Conservation (phyloP, 2,888 invertebrate species). For the Chouioia cunea region DNA sequence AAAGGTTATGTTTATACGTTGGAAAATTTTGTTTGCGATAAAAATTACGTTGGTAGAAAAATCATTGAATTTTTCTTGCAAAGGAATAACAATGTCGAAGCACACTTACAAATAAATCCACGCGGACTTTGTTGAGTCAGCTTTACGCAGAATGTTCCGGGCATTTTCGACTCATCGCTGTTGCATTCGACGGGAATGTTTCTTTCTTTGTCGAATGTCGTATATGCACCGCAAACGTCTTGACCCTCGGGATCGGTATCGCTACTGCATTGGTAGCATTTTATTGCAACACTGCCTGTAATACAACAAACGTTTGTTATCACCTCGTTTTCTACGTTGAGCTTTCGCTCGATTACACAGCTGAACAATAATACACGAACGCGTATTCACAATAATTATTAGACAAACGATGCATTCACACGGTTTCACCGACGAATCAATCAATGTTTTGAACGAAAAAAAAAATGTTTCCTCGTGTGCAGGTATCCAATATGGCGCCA, state of each 20-base stretch:
- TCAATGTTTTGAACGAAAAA: too few relatives aligned
- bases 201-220: slow-evolving; percentile 83
- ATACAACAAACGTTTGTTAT: slow-evolving; percentile 24
- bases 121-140: slow-evolving; percentile 92
- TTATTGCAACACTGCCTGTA: slow-evolving; percentile 73
- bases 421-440: too few relatives aligned
- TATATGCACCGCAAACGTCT: slow-evolving; percentile 92
- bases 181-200: slow-evolving; percentile 94
- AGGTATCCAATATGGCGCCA: slow-evolving; percentile 37
- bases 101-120: slow-evolving; percentile 91
- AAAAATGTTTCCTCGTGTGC: too few relatives aligned
- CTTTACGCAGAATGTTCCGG: slow-evolving; percentile 97
- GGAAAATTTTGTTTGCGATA: too few relatives aligned
- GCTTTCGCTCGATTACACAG: too few relatives aligned
- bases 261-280: slow-evolving; percentile 95
- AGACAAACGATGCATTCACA: slow-evolving; percentile 12
- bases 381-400: too few relatives aligned
- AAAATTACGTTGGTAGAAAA: too few relatives aligned
- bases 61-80: too few relatives aligned
- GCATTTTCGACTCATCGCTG: slow-evolving; percentile 82
- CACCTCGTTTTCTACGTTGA: too few relatives aligned
- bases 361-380: too few relatives aligned
- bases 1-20: too few relatives aligned
- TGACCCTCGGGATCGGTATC: slow-evolving; percentile 83
- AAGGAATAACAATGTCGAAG: too few relatives aligned